phyloP scores from a whole-genome alignment of 2,888 invertebrate species.

The Pilophorus perplexus region DNA sequence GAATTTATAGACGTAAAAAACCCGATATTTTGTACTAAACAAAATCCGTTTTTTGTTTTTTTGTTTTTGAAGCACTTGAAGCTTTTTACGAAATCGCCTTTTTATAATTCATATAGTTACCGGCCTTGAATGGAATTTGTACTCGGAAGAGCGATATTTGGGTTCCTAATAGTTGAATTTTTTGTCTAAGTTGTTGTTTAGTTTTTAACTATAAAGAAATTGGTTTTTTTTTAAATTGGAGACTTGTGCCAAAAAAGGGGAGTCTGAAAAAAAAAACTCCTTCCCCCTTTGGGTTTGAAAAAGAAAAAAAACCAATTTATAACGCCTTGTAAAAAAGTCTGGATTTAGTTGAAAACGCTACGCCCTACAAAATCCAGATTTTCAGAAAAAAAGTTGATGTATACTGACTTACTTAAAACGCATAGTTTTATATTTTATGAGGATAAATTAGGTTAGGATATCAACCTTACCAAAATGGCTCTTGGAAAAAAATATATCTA shows the following conservation, averaged over 20 bases:
- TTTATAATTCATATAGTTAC: slow-evolving; percentile 36
- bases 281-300: background rate
- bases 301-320: too few relatives aligned
- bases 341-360: too few relatives aligned
- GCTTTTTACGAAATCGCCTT: too few relatives aligned
- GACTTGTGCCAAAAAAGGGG: slow-evolving; percentile 46
- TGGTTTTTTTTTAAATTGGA: slow-evolving; percentile 15
- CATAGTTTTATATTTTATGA: slow-evolving; percentile 27
- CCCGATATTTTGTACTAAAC: background rate
- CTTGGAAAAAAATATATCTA: slow-evolving; percentile 31
- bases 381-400: slow-evolving; percentile 3
- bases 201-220: slow-evolving; percentile 6
- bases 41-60: background rate
- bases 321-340: too few relatives aligned
- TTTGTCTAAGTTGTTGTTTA: slow-evolving; percentile 1
- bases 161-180: slow-evolving; percentile 38
- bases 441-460: slow-evolving; percentile 44
- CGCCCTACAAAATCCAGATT: too few relatives aligned
- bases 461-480: slow-evolving; percentile 44
- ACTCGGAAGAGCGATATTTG: slow-evolving; percentile 18
- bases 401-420: slow-evolving; percentile 16
- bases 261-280: too few relatives aligned
- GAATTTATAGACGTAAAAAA: background rate
- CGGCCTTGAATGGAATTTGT: slow-evolving; percentile 32
- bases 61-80: background rate